These are phyloP conservation scores for Cenopis cana DNA, from an alignment of 2,888 invertebrate species.

Conservation along the genomic window DNA sequence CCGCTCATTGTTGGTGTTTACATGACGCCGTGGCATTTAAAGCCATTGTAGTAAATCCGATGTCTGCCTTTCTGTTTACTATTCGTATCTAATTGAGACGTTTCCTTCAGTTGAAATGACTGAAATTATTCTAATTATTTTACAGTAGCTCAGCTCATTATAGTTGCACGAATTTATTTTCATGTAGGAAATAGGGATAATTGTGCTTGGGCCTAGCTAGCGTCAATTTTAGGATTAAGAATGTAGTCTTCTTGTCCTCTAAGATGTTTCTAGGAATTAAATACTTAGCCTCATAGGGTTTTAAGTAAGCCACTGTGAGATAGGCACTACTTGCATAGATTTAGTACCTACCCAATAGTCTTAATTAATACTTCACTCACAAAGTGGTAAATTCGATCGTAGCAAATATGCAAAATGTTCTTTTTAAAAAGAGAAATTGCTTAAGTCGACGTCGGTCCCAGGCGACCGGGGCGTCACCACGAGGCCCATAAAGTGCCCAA, in stretches of 20 bases:
- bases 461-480: conserved; percentile 54
- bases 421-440: conserved; percentile 9
- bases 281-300: too few relatives aligned
- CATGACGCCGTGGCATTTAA: conserved; percentile 44
- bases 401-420: conserved; percentile 3
- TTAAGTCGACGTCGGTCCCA: conserved; percentile 17
- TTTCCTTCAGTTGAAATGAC: background rate
- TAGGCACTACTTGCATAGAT: background rate
- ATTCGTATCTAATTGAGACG: conserved; percentile 31
- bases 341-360: background rate
- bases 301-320: too few relatives aligned
- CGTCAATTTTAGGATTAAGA: too few relatives aligned
- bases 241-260: too few relatives aligned
- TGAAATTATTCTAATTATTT: background rate
- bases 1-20: conserved; percentile 53
- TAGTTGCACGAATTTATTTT: too few relatives aligned
- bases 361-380: background rate
- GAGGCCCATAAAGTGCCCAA: conserved; percentile 71
- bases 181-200: too few relatives aligned
- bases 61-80: conserved; percentile 37
- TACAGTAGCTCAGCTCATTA: too few relatives aligned
- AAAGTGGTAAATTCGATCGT: background rate
- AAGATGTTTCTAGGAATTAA: too few relatives aligned
- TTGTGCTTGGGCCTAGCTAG: too few relatives aligned
- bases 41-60: conserved; percentile 31